A percentile compares a stretch with the other conserved stretches of the same genome.
phyloP scores from a whole-genome alignment of 2,888 invertebrate genomes.

The Dusona sp. region DNA sequence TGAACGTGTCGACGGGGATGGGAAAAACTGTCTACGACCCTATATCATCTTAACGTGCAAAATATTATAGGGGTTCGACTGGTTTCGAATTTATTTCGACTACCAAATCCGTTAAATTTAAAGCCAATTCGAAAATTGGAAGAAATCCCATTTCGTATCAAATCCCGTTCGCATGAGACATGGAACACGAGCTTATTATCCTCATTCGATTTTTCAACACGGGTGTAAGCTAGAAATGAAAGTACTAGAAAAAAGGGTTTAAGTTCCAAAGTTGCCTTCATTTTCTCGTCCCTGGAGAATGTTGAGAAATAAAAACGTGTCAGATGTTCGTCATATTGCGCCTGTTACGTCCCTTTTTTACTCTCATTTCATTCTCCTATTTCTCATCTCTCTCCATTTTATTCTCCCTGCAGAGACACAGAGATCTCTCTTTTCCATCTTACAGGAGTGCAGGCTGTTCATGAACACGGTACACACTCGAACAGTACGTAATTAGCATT shows the following conservation, averaged over 20 bases:
- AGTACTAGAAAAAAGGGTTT: not conserved
- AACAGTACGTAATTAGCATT: slow-evolving; percentile 60
- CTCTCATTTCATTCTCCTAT: not conserved
- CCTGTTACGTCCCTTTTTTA: not conserved
- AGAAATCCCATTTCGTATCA: not conserved
- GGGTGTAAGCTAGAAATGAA: not conserved
- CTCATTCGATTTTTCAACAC: not conserved
- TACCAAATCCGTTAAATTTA: not conserved
- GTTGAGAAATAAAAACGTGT: slow-evolving; percentile 56
- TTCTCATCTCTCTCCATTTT: slow-evolving; percentile 11
- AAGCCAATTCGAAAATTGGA: not conserved
- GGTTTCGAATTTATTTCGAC: not conserved
- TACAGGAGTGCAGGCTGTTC: not conserved
- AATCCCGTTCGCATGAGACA: not conserved
- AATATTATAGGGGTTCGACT: not conserved
- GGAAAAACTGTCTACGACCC: slow-evolving; percentile 42
- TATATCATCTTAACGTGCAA: slow-evolving; percentile 40
- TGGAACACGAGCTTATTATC: not conserved
- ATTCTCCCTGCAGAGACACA: not conserved
- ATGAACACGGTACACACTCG: slow-evolving; percentile 34
- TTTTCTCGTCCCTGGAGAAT: slow-evolving; percentile 11
- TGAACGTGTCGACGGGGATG: slow-evolving; percentile 59
- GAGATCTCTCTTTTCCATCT: slow-evolving; percentile 19
- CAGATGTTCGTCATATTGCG: slow-evolving; percentile 61
- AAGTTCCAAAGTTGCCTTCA: not conserved